Base-by-base conservation (phyloP, 1,140 invertebrate species). In the Cyclargus thomasi region DNA sequence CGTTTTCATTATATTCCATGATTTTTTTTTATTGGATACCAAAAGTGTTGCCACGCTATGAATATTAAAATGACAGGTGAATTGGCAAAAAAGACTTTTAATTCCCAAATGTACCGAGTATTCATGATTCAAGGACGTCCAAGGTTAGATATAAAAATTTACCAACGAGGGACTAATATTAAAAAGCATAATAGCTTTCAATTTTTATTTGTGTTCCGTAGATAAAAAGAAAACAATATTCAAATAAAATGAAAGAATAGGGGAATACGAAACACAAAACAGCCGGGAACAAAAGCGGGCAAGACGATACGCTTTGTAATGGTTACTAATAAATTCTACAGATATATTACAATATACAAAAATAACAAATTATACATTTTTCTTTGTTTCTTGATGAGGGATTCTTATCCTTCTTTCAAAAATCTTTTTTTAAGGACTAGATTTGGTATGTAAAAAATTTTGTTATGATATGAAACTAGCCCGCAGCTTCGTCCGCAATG, bases 261-360 rank as follows among this genome's bases (percentile, higher is more conserved):
- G 53, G 47, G 23, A 53, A 53, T 21, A 23, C 21, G 22, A 53
- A 23, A 53, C 29, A 57, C 64, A 53, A 65, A 55, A 65, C 64
- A 53, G 20, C 53, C 53, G 7, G 21, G 22, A 65, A 65, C 64
- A 65, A 65, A 29, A 29, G 29, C 17, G 64, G 55, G 55, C 20
- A 59, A 59, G 55, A 10, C 10, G 55, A 59, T 18, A 10, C 10
- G 55, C 55, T 65, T 55, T 29, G 21, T 70, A 67, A 70, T 70
- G 67, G 67, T 70, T 63, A 67, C 63, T 67, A 67, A 70, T 70
- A 70, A 67, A 70, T 70, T 67, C 64, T 64, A 66, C 59, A 70
- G 63, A 70, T 67, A 70, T 67, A 70, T 53, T 67, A 69, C 59
- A 53, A 67, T 64, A 63, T 70, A 63, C 67, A 70, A 64, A 39